Conservation (phyloP, 2,113 vertebrate genomes). For the Alethe castanea region DNA sequence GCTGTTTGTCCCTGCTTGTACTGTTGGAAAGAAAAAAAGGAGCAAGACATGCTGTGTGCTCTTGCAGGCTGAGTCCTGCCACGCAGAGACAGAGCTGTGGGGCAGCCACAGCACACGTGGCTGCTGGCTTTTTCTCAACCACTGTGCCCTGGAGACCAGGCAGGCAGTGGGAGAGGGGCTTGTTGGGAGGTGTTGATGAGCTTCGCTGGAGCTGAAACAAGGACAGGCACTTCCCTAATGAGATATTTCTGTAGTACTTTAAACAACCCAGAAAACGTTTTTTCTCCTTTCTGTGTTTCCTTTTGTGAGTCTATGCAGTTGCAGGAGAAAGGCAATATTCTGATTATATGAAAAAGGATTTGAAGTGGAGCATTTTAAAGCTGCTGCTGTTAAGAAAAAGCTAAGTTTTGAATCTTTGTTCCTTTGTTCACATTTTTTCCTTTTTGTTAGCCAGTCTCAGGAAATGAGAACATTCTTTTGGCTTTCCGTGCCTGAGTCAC, state of each 20-base stretch:
- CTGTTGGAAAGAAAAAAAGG: fast-evolving
- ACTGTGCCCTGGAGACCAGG: neutral
- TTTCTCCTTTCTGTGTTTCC: neutral
- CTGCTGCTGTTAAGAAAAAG: slow-evolving; percentile 1
- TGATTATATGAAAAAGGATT: neutral
- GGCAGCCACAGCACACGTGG: fast-evolving
- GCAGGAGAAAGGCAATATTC: neutral
- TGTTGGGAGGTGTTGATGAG: neutral
- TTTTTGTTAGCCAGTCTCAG: slow-evolving; percentile 48
- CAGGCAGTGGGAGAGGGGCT: neutral
- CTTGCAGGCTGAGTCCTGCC: neutral
- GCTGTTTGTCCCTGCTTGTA: neutral
- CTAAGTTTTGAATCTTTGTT: slow-evolving; percentile 32
- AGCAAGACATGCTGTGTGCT: neutral
- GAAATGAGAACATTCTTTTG: slow-evolving; percentile 69
- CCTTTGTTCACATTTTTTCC: slow-evolving; percentile 33
- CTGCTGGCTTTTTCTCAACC: neutral
- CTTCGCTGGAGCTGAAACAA: neutral
- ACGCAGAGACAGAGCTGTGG: neutral
- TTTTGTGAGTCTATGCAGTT: neutral
- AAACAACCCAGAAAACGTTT: neutral
- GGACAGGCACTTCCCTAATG: neutral
- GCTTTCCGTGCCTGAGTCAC: slow-evolving; percentile 37
- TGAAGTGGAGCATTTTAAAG: neutral
- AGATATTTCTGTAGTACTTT: neutral